These are phyloP conservation scores for Drosophila pseudoananassae DNA, from an alignment of 1,140 invertebrate genomes.

Conservation along the genomic window DNA sequence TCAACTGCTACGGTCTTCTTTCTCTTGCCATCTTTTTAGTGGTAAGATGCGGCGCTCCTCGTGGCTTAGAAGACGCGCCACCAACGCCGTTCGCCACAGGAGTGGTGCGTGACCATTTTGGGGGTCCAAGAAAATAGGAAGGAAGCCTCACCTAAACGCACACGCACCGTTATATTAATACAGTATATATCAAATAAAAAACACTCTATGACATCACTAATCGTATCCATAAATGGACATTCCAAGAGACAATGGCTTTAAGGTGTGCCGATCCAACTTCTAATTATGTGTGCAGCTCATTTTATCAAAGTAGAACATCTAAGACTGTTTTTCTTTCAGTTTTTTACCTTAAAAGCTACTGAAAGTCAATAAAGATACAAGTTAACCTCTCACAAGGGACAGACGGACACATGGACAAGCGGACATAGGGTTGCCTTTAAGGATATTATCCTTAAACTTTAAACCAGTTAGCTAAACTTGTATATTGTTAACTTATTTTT, in stretches of 20 bases:
- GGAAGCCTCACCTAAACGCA: slow-evolving; percentile 55
- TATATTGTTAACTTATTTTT: too few relatives aligned
- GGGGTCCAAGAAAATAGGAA: slow-evolving; percentile 38
- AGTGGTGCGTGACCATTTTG: slow-evolving; percentile 74
- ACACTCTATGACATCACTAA: slow-evolving; percentile 44
- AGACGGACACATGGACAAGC: too few relatives aligned
- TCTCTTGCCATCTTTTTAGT: slow-evolving; percentile 6
- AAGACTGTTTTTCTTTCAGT: neutral
- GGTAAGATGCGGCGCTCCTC: slow-evolving; percentile 35
- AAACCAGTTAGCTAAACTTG: too few relatives aligned
- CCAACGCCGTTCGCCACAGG: slow-evolving; percentile 35
- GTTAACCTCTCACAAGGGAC: too few relatives aligned
- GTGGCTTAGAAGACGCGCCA: slow-evolving; percentile 4
- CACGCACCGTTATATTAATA: slow-evolving; percentile 13
- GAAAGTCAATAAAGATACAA: too few relatives aligned
- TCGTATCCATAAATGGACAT: slow-evolving; percentile 45
- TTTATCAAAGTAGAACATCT: slow-evolving; percentile 30
- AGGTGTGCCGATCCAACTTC: slow-evolving; percentile 18
- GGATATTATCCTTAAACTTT: too few relatives aligned
- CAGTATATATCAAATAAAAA: too few relatives aligned
- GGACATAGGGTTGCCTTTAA: too few relatives aligned
- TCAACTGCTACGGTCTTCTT: slow-evolving; percentile 13
- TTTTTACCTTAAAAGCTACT: too few relatives aligned
- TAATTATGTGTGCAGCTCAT: slow-evolving; percentile 15
- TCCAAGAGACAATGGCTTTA: slow-evolving; percentile 7